These are phyloP conservation scores for Chelonoidis abingdonii DNA, from an alignment of 2,113 vertebrate species.

Conservation along the genomic window DNA sequence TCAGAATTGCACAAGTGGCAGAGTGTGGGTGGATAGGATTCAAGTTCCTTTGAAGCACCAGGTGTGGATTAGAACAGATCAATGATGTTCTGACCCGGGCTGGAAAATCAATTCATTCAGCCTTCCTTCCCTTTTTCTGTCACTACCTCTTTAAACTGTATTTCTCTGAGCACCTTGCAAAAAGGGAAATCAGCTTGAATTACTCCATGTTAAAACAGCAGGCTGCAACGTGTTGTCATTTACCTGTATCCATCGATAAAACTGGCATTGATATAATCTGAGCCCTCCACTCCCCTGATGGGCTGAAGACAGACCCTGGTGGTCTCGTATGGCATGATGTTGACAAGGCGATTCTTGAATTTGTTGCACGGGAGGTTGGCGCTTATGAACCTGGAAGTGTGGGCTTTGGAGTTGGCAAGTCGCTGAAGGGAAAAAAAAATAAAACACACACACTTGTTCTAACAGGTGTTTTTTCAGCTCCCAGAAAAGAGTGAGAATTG, in stretches of 20 bases:
- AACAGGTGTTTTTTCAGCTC: neutral
- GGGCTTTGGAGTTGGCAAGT: constrained; percentile 97
- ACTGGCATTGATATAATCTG: constrained; percentile 97
- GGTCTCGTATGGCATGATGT: constrained; percentile 99
- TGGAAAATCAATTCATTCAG: neutral
- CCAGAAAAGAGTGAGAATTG: neutral
- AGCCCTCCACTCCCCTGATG: constrained; percentile 96
- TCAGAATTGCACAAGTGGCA: neutral
- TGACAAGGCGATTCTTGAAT: constrained; percentile 98
- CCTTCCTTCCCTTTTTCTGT: neutral
- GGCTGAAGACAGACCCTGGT: constrained; percentile 97
- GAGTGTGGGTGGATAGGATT: neutral
- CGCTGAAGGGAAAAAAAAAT: constrained; percentile 78
- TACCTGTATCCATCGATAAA: constrained; percentile 98
- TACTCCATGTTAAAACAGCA: fast-evolving
- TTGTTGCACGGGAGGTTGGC: constrained; percentile 99
- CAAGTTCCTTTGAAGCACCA: neutral
- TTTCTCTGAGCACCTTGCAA: neutral
- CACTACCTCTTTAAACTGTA: neutral
- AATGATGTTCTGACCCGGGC: neutral
- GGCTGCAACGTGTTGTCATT: neutral
- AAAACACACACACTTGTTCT: neutral
- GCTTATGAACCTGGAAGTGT: constrained; percentile 98
- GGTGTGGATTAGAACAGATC: neutral
- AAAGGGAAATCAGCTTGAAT: neutral